Evolutionary conservation across 2,888 invertebrate species (phyloP).

Genomic region (Acleris laterana): DNA sequence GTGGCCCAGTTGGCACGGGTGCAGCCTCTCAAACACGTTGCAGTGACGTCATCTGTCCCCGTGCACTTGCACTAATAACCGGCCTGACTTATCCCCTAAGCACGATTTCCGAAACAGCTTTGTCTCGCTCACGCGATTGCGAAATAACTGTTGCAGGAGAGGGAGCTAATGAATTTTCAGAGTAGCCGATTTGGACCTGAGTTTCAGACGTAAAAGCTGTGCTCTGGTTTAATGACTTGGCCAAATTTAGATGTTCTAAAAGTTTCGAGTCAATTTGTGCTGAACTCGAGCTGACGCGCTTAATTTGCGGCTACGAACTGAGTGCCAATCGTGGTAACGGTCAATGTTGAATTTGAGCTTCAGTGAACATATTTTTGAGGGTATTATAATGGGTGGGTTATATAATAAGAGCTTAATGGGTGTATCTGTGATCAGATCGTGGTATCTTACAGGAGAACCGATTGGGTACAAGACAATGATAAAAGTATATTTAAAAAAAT

Average conservation of each 20-base stretch:
- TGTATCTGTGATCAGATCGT: no score
- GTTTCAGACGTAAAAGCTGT: constrained; percentile 7
- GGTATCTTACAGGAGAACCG: no score
- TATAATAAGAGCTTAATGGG: no score
- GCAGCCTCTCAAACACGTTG: constrained; percentile 56
- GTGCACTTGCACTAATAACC: constrained; percentile 64
- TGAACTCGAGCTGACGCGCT: constrained; percentile 1
- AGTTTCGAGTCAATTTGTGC: constrained; percentile 14
- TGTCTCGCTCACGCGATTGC: not conserved
- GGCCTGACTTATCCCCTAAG: constrained; percentile 38
- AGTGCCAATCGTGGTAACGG: constrained; percentile 5
- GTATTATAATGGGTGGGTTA: no score
- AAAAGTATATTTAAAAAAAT: no score
- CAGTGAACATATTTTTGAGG: not conserved
- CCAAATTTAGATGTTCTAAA: constrained; percentile 24
- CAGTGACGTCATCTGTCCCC: constrained; percentile 56
- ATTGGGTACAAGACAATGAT: no score
- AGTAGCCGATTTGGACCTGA: not conserved
- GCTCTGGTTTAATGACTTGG: constrained; percentile 6
- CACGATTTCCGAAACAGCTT: not conserved
- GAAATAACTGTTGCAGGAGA: not conserved
- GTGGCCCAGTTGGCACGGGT: constrained; percentile 69
- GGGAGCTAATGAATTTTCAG: not conserved
- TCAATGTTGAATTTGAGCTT: not conserved
- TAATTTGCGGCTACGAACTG: constrained; percentile 19